A percentile compares a stretch with the other conserved stretches of the same genome.
Conservation (phyloP, 92 coral and sea anemone species). For the Ricordea florida region DNA sequence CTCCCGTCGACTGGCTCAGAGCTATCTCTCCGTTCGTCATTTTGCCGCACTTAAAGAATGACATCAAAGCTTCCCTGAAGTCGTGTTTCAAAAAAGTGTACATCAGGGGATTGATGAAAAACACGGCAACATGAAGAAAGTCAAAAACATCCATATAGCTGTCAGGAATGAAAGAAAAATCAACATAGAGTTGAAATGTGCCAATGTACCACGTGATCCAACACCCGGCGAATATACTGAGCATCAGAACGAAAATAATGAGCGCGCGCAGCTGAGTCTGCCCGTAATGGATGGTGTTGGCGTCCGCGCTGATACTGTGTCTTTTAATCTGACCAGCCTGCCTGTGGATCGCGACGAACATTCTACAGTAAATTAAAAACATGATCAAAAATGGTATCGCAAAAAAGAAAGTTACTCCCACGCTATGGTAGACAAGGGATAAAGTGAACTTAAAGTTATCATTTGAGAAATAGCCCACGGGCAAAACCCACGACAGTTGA, state of each 20-base stretch:
- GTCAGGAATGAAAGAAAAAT: slow-evolving; percentile 34
- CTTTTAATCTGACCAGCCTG: slow-evolving; percentile 70
- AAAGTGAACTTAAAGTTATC: slow-evolving; percentile 7
- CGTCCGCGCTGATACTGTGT: slow-evolving; percentile 50
- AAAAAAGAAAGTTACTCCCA: slow-evolving; percentile 67
- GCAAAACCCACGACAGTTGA: slow-evolving; percentile 74
- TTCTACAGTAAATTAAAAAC: slow-evolving; percentile 69
- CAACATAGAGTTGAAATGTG: slow-evolving; percentile 43
- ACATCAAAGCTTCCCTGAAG: slow-evolving; percentile 63
- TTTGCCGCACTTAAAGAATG: background rate
- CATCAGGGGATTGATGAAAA: slow-evolving; percentile 80
- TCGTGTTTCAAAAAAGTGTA: slow-evolving; percentile 87
- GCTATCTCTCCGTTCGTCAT: no score
- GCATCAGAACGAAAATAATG: slow-evolving; percentile 78
- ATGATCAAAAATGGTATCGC: slow-evolving; percentile 67
- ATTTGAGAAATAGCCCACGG: slow-evolving; percentile 9
- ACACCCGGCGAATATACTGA: slow-evolving; percentile 77
- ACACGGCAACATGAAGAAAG: slow-evolving; percentile 75
- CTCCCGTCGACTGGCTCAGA: no score
- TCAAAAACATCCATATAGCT: slow-evolving; percentile 59
- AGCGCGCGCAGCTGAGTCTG: slow-evolving; percentile 80
- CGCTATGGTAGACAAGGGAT: slow-evolving; percentile 54
- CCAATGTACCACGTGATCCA: slow-evolving; percentile 88
- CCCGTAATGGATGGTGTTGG: slow-evolving; percentile 1
- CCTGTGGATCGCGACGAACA: slow-evolving; percentile 76